Evolutionary conservation across 2,113 vertebrate species (phyloP), one percentile per base, ranked within the genome.

Genomic region (Albula glossodonta): DNA sequence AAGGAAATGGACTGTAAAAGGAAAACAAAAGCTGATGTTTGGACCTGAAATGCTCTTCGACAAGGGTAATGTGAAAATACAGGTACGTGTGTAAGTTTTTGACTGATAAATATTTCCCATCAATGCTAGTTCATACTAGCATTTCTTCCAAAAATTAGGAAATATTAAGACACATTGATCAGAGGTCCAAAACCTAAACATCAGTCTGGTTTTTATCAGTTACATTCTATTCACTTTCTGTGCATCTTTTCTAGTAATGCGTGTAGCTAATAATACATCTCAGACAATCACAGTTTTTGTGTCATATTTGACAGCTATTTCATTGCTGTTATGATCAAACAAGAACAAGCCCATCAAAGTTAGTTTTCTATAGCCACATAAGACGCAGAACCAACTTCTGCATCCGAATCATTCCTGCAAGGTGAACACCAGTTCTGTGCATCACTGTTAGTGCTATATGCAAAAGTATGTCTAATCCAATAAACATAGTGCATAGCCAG

Each of bases 391-490:
- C n/a, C 80, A 82, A 19, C 17, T 31, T n/a, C 31, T 31, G n/a
- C 4, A 7, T 74, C 70, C 31, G 31, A 31, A 31, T n/a, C n/a
- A n/a, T 2, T 31, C 70, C 70, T 22, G 22, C 70, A 31, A 8
- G n/a, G n/a, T 31, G 70, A 74, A 74, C 8, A 22, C 60, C 60
- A 63, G 12, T 63, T 17, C 31, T 49, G 56, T 83, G 56, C 53
- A 83, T 83, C n/a, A 49, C 56, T 63, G 22, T 83, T 49, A 74
- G 25, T 12, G 60, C 11, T 17, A 63, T 63, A 63, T 31, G 52
- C 52, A 25, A 83, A 49, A 83, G 50, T 80, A 22, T 81, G 80
- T n/a, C 49, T 81, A 81, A 81, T 51, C 12, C 3, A 52, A 81
- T 51, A 81, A 17, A 81, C 41, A n/a, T 81, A 80, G 13, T 48